phyloP scores from a whole-genome alignment of 1,140 invertebrate species.

The Leptopilina boulardi region DNA sequence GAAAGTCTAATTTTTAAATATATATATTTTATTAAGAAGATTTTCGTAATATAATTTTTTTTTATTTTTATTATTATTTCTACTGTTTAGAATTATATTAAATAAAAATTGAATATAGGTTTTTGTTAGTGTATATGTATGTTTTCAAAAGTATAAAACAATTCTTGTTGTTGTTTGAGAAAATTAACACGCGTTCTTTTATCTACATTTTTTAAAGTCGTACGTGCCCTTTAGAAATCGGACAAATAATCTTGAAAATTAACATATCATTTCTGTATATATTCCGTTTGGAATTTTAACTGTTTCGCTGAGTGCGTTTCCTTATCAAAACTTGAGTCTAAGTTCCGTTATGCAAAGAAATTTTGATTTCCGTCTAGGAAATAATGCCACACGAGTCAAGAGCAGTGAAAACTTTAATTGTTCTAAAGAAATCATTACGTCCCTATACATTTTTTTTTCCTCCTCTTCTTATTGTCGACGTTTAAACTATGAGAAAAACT shows the following conservation, averaged over 20 bases:
- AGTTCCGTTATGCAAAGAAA: conserved; percentile 58
- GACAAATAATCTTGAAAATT: conserved; percentile 12
- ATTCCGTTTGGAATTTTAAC: conserved; percentile 17
- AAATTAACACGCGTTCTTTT: neutral
- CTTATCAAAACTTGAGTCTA: conserved; percentile 28
- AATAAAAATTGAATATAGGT: too few species aligned
- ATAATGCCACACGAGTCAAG: conserved; percentile 58
- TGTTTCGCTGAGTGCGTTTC: neutral
- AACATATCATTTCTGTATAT: neutral
- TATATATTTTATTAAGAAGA: neutral
- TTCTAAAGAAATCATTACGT: conserved; percentile 69
- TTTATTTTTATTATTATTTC: neutral
- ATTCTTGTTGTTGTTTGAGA: neutral
- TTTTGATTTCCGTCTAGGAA: conserved; percentile 54
- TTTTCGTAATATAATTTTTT: neutral
- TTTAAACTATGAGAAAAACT: conserved; percentile 72
- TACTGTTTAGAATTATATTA: too few species aligned
- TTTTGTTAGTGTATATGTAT: too few species aligned
- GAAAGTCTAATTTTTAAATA: neutral
- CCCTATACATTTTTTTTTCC: conserved; percentile 51
- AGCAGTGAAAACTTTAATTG: conserved; percentile 73
- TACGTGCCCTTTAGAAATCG: neutral
- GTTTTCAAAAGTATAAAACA: neutral
- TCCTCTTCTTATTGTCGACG: conserved; percentile 58
- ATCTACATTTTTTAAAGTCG: conserved; percentile 11